Percentiles rank a stretch among this genome's conserved stretches.
Evolutionary conservation across 2,113 vertebrate species (phyloP).

Genomic region (Girardinichthys multiradiatus): DNA sequence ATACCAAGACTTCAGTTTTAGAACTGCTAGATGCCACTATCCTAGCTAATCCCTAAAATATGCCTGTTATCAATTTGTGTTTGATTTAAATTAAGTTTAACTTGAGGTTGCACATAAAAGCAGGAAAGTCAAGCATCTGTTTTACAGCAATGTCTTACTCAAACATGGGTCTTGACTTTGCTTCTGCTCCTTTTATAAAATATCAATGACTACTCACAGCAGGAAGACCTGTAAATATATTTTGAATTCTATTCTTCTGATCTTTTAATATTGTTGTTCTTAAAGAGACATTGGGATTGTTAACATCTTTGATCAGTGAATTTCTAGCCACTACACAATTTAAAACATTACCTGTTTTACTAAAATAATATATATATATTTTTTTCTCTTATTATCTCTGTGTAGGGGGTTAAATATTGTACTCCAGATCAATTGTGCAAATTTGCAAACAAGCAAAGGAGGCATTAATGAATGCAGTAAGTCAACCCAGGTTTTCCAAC

Average conservation of each 20-base stretch:
- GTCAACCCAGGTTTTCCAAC: neutral
- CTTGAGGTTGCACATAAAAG: neutral
- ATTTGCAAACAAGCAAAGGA: neutral
- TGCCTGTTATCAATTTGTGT: no score
- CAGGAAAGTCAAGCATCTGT: neutral
- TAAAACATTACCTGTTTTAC: neutral
- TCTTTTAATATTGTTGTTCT: no score
- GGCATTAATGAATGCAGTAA: neutral
- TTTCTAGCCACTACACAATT: no score
- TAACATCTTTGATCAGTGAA: no score
- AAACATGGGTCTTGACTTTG: neutral
- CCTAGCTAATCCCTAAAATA: no score
- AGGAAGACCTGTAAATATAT: neutral
- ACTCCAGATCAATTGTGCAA: neutral
- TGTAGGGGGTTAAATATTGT: neutral
- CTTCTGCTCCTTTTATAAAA: neutral
- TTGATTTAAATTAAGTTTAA: neutral
- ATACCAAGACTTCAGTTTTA: no score
- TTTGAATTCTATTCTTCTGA: neutral
- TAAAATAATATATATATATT: no score
- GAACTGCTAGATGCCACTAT: no score
- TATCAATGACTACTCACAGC: neutral
- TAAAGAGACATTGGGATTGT: neutral
- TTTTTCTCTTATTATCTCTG: neutral
- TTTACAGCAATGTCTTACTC: neutral